Percentiles rank a stretch among this genome's conserved stretches.
Evolutionary conservation across 2,888 invertebrate genomes (phyloP).

Genomic region (Nemotelus nigrinus): DNA sequence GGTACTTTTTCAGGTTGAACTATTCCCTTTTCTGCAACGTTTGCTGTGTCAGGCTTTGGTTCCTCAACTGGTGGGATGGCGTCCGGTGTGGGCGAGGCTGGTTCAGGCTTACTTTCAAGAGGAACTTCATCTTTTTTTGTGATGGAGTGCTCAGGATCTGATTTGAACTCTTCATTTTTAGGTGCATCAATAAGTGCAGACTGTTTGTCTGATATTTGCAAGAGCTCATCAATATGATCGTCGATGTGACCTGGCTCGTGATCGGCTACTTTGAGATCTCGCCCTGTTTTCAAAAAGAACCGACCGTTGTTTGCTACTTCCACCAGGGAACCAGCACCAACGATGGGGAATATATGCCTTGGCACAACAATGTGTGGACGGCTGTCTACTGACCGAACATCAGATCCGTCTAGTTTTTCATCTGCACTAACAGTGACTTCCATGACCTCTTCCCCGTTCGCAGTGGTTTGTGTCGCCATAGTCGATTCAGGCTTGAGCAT

Average conservation of each 20-base stretch:
- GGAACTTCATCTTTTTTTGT: background rate
- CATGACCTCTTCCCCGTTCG: constrained; percentile 17
- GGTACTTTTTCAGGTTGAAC: background rate
- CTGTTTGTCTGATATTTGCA: background rate
- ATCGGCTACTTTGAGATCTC: constrained; percentile 42
- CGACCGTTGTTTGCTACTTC: constrained; percentile 48
- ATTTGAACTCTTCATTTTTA: constrained; percentile 2
- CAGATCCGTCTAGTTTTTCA: constrained; percentile 5
- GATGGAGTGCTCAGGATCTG: background rate
- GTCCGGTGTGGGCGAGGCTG: background rate
- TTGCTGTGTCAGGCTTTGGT: background rate
- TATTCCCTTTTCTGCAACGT: background rate
- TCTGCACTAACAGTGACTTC: background rate
- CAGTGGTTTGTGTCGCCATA: background rate
- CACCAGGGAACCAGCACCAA: constrained; percentile 46
- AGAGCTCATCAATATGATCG: background rate
- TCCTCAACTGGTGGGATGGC: background rate
- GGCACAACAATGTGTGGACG: constrained; percentile 48
- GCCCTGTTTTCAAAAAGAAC: constrained; percentile 48
- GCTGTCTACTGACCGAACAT: constrained; percentile 28
- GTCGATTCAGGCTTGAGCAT: constrained; percentile 6
- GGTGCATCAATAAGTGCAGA: background rate
- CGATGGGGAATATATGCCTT: constrained; percentile 44
- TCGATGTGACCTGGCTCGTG: background rate
- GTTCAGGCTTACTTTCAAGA: background rate